Evolutionary conservation across 23 tunicate species (phyloP), one percentile per base, ranked within the genome.

Genomic region (Phallusia fumigata): DNA sequence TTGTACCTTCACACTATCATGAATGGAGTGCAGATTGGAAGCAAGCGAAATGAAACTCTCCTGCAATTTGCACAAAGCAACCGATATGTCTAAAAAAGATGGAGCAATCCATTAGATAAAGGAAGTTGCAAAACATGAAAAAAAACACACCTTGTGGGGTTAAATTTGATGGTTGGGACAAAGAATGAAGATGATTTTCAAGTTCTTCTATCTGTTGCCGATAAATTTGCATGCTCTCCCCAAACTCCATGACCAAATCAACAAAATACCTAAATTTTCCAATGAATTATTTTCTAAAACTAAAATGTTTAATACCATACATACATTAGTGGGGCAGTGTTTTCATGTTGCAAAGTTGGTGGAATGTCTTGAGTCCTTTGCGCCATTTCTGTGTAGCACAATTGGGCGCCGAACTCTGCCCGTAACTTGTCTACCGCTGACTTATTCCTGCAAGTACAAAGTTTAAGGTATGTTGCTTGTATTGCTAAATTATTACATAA

Each of bases 11-110:
- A 94, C 88, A 74, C 79, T 83, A 44, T 86, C 88, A 47, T 94
- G 98, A 16, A 89, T 65, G 0, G 98, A 89, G 80, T 94, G 94
- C 18, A 94, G 84, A 65, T 94, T 94, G 33, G 98, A 87, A 45
- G 98, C 98, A 11, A 94, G 88, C 10, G 90, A 76, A 24, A 94
- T 86, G 75, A 94, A 94, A 79, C 88, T 90, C 79, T 94, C 98
- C 65, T 94, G 98, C 88, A 89, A 86, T 58, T 89, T 94, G 78
- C 85, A 79, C 31, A 94, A 74, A 45, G 98, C 94, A 19, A 80
- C 35, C 26, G 93, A 89, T 52, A 94, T 89, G 44, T 94, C 98
- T 94, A 74, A 53, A 65, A 40, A 40, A 10, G 8, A 31, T 32
- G 47, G 32, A 16, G 79, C 16, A 75, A 22, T 6, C 8, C 16